A percentile compares a stretch with the other conserved stretches of the same genome.
These are phyloP conservation scores for Phyllotreta cruciferae DNA, from an alignment of 2,888 invertebrate genomes.

Conservation along the genomic window DNA sequence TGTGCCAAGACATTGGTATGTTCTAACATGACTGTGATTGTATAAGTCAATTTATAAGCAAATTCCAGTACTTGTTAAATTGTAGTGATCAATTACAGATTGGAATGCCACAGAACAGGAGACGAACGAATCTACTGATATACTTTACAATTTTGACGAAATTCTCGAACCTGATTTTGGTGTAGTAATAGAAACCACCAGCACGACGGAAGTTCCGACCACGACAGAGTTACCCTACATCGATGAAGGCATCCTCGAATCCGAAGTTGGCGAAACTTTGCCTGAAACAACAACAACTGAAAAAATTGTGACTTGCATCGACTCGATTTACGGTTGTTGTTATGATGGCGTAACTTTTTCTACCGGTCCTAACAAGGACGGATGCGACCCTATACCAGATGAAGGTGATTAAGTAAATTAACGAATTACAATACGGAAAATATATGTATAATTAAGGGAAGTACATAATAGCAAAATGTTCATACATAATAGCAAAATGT, in stretches of 20 bases:
- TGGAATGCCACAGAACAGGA: conserved; percentile 26
- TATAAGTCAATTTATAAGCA: too few relatives aligned
- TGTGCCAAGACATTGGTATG: conserved; percentile 34
- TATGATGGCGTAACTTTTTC: conserved; percentile 31
- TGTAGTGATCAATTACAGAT: conserved; percentile 3
- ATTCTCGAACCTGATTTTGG: conserved; percentile 3
- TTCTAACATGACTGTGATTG: too few relatives aligned
- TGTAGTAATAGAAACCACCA: conserved; percentile 7
- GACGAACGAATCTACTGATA: conserved; percentile 5
- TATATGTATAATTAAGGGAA: too few relatives aligned
- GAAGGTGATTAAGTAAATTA: conserved; percentile 16
- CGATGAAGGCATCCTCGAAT: too few relatives aligned
- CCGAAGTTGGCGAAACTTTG: too few relatives aligned
- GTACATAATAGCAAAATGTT: neutral
- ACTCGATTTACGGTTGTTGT: conserved; percentile 33
- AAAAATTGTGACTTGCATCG: conserved; percentile 22
- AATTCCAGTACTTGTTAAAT: too few relatives aligned
- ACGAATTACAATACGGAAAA: too few relatives aligned
- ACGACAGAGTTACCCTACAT: neutral
- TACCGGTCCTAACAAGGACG: conserved; percentile 20
- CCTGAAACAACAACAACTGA: conserved; percentile 16
- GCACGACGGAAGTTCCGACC: conserved; percentile 13
- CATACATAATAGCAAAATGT: neutral
- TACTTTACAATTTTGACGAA: neutral
- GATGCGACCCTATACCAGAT: conserved; percentile 34